Percentiles rank a stretch among this genome's conserved stretches.
These are phyloP conservation scores for Drosophila leonis DNA, from an alignment of 2,888 invertebrate species.

Conservation along the genomic window DNA sequence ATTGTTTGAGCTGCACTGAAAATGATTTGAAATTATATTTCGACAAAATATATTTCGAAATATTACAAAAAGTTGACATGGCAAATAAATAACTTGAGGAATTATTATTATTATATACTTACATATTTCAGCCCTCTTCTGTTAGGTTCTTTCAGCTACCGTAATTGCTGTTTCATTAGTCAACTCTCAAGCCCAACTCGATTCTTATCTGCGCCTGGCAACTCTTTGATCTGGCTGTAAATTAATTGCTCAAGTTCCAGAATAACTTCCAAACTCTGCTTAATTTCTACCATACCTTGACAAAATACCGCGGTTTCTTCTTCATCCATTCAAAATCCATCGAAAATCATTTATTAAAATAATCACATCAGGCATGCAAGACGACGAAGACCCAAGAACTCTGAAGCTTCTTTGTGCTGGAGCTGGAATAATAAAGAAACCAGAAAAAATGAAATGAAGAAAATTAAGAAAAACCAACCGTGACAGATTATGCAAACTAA, in stretches of 20 bases:
- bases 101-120: background rate
- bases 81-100: background rate
- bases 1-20: conserved; percentile 19
- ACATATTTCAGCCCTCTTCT: background rate
- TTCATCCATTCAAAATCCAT: conserved; percentile 55
- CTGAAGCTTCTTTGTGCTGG: conserved; percentile 44
- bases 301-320: conserved; percentile 57
- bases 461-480: conserved; percentile 56
- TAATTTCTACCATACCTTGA: conserved; percentile 48
- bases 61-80: background rate
- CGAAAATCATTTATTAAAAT: conserved; percentile 79
- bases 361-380: conserved; percentile 60
- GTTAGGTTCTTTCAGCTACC: conserved; percentile 1
- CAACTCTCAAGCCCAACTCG: conserved; percentile 8
- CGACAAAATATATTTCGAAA: background rate
- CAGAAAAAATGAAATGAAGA: conserved; percentile 34
- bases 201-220: conserved; percentile 38
- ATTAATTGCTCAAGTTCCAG: conserved; percentile 49
- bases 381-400: conserved; percentile 40
- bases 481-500: conserved; percentile 80
- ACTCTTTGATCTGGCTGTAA: conserved; percentile 46
- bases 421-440: conserved; percentile 27
- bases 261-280: conserved; percentile 12
- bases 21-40: background rate
- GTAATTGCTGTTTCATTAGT: conserved; percentile 9